Base-by-base conservation (phyloP, 2,888 invertebrate genomes). In the Himalopsyche tibetana region DNA sequence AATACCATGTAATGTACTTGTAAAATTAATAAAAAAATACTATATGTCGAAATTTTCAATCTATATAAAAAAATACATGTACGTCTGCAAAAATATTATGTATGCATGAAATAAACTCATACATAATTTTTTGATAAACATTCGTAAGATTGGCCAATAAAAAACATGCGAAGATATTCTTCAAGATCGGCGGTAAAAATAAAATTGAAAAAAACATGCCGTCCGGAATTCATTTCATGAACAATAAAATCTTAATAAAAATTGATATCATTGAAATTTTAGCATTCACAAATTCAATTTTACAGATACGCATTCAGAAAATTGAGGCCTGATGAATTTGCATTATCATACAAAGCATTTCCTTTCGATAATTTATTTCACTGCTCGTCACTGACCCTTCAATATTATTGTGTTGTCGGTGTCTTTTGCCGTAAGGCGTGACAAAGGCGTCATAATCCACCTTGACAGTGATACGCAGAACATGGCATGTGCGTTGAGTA, bases 341-440 rank as follows among this genome's bases (percentile, higher is more conserved):
- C 63, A 63, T 63, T 63, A 63, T 28, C 19, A 63, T 9, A 19
- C 56, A 56, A 56, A 19, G 19, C 63, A 63, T 63, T 63, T 63
- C 63, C 11, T 63, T 63, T 63, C 28, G n/a, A 28, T 63, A 63
- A 63, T 63, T 19, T 63, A 63, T 63, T 63, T 63, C 19, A 63
- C 19, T 63, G 19, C 8, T 63, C 63, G 11, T 63, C 63, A 63
- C 63, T 45, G 79, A 83, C 56, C 80, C 56, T 85, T 80, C 28
- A 82, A 55, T 82, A 56, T n/a, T 69, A 84, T 63, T 63, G 63
- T 84, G 56, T 40, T 63, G 85, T 83, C 87, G 87, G 88, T 83
- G 80, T 85, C 88, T 84, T 51, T 88, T 87, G 85, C 63, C 83
- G 80, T 74, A 88, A 88, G 88, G 88, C 87, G 88, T 88, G 88